phyloP scores from a whole-genome alignment of 2,113 vertebrate genomes.

The Natator depressus region DNA sequence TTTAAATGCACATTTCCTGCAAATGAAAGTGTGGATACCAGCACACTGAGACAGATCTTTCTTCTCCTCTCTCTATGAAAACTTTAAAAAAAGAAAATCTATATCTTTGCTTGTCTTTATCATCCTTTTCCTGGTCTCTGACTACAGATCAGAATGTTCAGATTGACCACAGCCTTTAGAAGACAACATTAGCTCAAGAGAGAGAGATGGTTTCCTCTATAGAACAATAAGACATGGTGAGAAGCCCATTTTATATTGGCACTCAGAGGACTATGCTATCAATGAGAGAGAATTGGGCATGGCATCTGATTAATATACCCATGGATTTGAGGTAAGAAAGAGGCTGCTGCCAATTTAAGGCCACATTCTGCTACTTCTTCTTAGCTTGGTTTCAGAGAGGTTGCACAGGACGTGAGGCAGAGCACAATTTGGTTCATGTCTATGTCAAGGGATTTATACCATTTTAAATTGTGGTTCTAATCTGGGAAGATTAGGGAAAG shows the following conservation, averaged over 20 bases:
- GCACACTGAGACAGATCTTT: background rate
- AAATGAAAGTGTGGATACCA: background rate
- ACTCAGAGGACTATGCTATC: background rate
- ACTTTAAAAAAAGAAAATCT: background rate
- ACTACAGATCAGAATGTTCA: background rate
- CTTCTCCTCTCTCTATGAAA: background rate
- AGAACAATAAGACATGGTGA: background rate
- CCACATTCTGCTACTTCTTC: background rate
- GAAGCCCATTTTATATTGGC: background rate
- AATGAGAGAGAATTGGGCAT: rapidly evolving
- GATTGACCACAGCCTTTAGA: background rate
- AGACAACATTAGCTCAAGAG: background rate
- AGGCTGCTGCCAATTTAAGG: background rate
- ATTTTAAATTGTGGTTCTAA: background rate
- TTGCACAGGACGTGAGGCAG: background rate
- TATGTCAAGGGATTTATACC: rapidly evolving
- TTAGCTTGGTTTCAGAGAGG: background rate
- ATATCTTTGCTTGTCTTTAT: background rate
- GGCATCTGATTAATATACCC: rapidly evolving
- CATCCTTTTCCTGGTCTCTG: background rate
- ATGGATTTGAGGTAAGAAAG: background rate
- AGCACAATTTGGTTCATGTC: background rate
- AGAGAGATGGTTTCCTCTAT: background rate
- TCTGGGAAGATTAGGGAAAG: rapidly evolving
- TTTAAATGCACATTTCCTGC: background rate